Base-by-base conservation (phyloP, 2,113 vertebrate genomes). In the Aramus guarauna region DNA sequence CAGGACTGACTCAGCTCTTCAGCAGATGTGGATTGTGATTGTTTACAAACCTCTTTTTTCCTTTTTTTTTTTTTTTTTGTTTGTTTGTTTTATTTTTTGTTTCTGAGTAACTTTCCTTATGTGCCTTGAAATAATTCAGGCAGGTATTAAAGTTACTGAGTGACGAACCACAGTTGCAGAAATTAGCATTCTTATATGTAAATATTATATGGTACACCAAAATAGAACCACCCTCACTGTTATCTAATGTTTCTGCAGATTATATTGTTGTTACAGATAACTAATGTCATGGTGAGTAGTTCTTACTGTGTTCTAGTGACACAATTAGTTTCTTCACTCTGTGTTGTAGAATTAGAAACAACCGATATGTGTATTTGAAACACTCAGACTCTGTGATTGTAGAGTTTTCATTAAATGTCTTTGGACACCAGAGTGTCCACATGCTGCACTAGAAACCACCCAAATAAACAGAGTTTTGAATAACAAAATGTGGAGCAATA, bases 281-380 rank as follows among this genome's bases (percentile, higher is more conserved):
- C n/a, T 10, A 8, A 11, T 62, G 50, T 43, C 41, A 29, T 22
- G 5, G 11, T 60, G 13, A 52, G 43, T 52, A 58, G n/a, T 24
- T 88, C n/a, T 34, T 75, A 6, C 55, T 71, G 41, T 66, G 22
- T 52, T 64, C 24, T 36, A 17, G n/a, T 41, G 37, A 6, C 32
- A 47, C 45, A 43, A 1, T 4, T 47, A 36, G 8, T 64, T 83
- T 79, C n/a, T 88, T 75, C 32, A 12, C 9, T 20, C n/a, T 19
- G 9, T 62, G 26, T 8, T 69, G 26, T 29, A 39, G 9, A 48
- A 63, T 41, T 45, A 39, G 50, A 36, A 80, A 21, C 16, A 73
- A 23, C 2, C 1, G 2, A 1, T 43, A 9, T 0, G 1, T 32
- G 14, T 24, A 3, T 52, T 55, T 59, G 60, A 32, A 80, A 36